phyloP scores from a whole-genome alignment of 2,888 invertebrate genomes.

The Lepidochitona cinerea region DNA sequence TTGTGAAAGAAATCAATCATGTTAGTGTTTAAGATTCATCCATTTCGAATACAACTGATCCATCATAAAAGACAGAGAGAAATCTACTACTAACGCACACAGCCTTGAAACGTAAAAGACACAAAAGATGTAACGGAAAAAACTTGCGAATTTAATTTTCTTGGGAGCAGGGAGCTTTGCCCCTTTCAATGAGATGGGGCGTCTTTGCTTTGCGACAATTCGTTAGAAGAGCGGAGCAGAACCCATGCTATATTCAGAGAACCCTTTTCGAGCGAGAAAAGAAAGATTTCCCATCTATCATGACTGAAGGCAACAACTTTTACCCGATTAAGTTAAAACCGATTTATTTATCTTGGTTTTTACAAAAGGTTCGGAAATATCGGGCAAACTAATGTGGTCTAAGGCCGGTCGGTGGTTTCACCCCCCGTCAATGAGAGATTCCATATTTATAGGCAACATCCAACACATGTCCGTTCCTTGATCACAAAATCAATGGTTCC shows the following conservation, averaged over 20 bases:
- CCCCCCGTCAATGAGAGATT: slow-evolving; percentile 4
- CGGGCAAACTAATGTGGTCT: background rate
- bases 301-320: background rate
- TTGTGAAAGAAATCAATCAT: too few relatives aligned
- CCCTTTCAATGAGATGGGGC: background rate
- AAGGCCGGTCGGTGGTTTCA: background rate
- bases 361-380: background rate
- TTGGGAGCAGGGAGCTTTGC: background rate
- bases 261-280: too few relatives aligned
- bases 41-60: too few relatives aligned
- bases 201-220: background rate
- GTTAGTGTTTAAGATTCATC: too few relatives aligned
- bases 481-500: slow-evolving; percentile 7
- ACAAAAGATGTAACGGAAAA: too few relatives aligned
- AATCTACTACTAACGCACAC: too few relatives aligned
- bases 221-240: too few relatives aligned
- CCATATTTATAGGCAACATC: slow-evolving; percentile 2
- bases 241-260: too few relatives aligned
- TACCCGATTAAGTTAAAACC: slow-evolving; percentile 1
- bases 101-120: too few relatives aligned
- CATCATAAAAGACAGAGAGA: too few relatives aligned
- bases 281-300: background rate
- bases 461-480: slow-evolving; percentile 6
- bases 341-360: background rate
- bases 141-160: slow-evolving; percentile 1